Evolutionary conservation across 2,113 vertebrate genomes (phyloP).

Genomic region (Pyxicephalus adspersus): DNA sequence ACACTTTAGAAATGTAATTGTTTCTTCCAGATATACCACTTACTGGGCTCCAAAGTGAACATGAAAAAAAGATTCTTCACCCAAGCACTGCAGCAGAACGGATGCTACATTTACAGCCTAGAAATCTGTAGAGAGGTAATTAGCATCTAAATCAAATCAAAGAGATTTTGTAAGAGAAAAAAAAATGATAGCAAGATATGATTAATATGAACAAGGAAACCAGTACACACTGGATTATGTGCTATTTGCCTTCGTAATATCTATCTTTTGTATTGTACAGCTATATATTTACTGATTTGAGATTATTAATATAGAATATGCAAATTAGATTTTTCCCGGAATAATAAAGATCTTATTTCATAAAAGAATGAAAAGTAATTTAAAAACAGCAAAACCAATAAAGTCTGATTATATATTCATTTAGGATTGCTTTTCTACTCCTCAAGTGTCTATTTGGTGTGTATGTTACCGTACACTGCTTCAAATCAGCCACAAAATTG

Average conservation of each 20-base stretch:
- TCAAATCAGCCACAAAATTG: no score
- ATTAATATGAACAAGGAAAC: background rate
- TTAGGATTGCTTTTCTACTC: no score
- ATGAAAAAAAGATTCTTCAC: constrained; percentile 21
- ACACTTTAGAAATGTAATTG: background rate
- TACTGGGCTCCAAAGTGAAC: background rate
- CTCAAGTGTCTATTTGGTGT: no score
- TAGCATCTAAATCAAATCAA: background rate
- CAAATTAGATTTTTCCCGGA: background rate
- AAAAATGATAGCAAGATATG: background rate
- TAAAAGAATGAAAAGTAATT: background rate
- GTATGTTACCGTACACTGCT: no score
- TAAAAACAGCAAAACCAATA: no score
- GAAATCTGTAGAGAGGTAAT: background rate
- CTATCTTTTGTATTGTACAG: background rate
- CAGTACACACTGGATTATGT: background rate
- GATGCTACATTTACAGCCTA: background rate
- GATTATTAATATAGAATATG: background rate
- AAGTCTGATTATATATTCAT: no score
- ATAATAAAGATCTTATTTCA: background rate
- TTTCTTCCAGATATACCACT: constrained; percentile 23
- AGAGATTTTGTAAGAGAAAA: background rate
- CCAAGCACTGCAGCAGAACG: background rate
- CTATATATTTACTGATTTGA: background rate
- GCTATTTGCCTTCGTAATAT: background rate